phyloP scores from a whole-genome alignment of 2,888 invertebrate species.

The Tortricodes alternella region DNA sequence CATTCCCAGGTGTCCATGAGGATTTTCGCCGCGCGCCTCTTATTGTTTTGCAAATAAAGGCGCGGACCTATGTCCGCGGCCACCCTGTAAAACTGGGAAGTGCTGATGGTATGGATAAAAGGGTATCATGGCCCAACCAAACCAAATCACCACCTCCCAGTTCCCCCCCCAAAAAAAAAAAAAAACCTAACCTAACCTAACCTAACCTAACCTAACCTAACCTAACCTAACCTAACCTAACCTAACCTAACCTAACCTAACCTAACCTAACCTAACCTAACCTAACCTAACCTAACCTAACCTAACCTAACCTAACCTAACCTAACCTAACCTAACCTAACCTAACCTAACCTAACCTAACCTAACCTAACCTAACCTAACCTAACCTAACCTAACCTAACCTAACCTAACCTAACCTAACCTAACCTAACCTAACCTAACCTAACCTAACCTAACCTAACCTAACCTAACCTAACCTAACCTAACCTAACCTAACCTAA shows the following conservation, averaged over 20 bases:
- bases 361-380: constrained; percentile 1
- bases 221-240: constrained; percentile 1
- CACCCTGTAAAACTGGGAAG: too few species aligned
- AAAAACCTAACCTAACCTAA: constrained; percentile 1
- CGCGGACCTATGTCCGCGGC: too few species aligned
- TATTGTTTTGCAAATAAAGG: too few species aligned
- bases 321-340: constrained; percentile 1
- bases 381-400: constrained; percentile 1
- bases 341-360: constrained; percentile 1
- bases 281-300: constrained; percentile 1
- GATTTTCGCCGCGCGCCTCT: too few species aligned
- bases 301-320: constrained; percentile 1
- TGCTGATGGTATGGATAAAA: too few species aligned
- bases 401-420: constrained; percentile 1
- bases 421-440: constrained; percentile 1
- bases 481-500: constrained; percentile 1
- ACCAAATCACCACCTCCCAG: too few species aligned
- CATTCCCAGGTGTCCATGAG: too few species aligned
- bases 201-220: constrained; percentile 1
- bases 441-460: constrained; percentile 1
- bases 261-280: constrained; percentile 1
- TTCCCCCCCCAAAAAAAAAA: too few species aligned
- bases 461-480: constrained; percentile 1
- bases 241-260: background rate
- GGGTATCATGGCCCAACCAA: too few species aligned